A percentile compares a stretch with the other conserved stretches of the same genome.
Conservation (phyloP, 2,797 vertebrate species). For the Thaleichthys pacificus region DNA sequence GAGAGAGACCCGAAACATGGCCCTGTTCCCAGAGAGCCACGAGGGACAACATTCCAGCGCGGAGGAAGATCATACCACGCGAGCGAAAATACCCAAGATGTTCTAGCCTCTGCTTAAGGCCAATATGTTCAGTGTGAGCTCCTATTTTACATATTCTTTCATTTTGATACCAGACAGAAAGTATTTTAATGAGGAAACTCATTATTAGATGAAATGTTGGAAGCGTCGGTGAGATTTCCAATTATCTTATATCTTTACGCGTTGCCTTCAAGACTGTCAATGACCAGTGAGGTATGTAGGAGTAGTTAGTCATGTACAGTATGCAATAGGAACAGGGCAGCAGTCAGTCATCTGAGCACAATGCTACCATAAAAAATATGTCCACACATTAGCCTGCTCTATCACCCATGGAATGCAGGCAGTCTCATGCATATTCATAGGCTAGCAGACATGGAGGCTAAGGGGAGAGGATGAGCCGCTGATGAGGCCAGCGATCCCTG, state of each 20-base stretch:
- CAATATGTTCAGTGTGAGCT: slow-evolving; percentile 47
- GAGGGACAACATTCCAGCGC: slow-evolving; percentile 60
- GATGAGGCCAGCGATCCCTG: slow-evolving; percentile 67
- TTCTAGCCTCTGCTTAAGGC: slow-evolving; percentile 37
- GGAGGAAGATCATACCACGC: slow-evolving; percentile 32
- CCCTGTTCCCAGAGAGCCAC: slow-evolving; percentile 63
- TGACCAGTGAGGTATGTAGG: background rate
- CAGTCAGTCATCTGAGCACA: slow-evolving; percentile 27
- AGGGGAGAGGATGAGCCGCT: slow-evolving; percentile 64
- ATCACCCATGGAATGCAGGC: slow-evolving; percentile 52
- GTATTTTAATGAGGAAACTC: slow-evolving; percentile 50
- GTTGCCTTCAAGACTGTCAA: slow-evolving; percentile 11
- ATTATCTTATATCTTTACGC: slow-evolving; percentile 32
- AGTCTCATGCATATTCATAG: slow-evolving; percentile 70
- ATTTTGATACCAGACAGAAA: slow-evolving; percentile 20
- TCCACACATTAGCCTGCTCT: slow-evolving; percentile 61
- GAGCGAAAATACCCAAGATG: slow-evolving; percentile 50
- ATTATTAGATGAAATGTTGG: slow-evolving; percentile 19
- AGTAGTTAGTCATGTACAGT: background rate
- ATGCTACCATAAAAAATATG: slow-evolving; percentile 25
- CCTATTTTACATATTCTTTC: slow-evolving; percentile 6
- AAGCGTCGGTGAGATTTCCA: slow-evolving; percentile 6
- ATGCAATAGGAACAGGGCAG: slow-evolving; percentile 41
- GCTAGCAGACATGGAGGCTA: slow-evolving; percentile 64
- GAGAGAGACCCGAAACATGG: slow-evolving; percentile 67